Base-by-base conservation (phyloP, 2,888 invertebrate genomes). In the Papilio gigon region DNA sequence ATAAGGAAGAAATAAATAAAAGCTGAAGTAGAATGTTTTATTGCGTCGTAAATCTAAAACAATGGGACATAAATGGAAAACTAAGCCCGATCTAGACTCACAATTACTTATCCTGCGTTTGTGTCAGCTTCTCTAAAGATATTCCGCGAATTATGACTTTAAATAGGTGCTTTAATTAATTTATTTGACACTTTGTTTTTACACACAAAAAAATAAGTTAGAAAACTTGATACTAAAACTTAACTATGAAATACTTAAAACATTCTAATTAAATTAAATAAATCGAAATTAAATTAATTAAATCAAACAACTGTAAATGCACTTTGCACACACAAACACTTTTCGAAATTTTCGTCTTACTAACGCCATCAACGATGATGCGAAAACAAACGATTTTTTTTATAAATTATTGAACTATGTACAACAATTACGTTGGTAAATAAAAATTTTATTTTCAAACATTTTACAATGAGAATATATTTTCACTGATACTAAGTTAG, bases 11-110 rank as follows among this genome's bases (percentile, higher is more conserved):
- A 56, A 56, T 56, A 53, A 53, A 53, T 53, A 56, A 56, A 30
- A 30, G 27, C 53, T 30, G 30, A 53, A 53, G 27, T 53, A 53
- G 53, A 56, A 56, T 56, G 53, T 30, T 56, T 56, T 56, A 56
- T 56, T 56, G 17, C 53, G 53, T 56, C 53, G 30, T 56, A 56
- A 56, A 56, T 56, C 53, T 56, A 14, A n/a, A 56, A 30, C 53
- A 56, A 56, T 56, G 53, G 30, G 53, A 56, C 53, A 56, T 56
- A 56, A 56, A 56, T 56, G 53, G 53, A 56, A 56, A 56, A 56
- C 53, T 56, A 56, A 56, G 53, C 53, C 30, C 53, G 9, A 56
- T 56, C 53, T 56, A 56, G 30, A 56, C 53, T 56, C 53, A 56
- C 53, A 56, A 56, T 56, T 30, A 53, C 30, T 56, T 56, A 56